These are phyloP conservation scores for Pachycephus smyrnensis DNA, from an alignment of 2,888 invertebrate species.

Conservation along the genomic window DNA sequence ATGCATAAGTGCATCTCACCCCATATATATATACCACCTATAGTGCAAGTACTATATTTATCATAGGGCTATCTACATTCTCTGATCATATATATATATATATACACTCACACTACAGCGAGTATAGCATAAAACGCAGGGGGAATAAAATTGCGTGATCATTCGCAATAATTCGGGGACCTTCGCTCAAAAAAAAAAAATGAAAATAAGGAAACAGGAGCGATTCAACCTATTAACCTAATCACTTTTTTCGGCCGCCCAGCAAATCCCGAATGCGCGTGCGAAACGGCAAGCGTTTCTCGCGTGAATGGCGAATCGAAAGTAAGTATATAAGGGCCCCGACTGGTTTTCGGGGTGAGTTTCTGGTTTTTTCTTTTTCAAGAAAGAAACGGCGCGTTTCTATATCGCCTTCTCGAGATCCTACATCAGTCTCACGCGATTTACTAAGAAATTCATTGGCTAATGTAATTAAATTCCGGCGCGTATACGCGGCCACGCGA, in stretches of 20 bases:
- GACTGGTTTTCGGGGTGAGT: background rate
- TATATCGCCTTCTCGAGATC: background rate
- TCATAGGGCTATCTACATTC: background rate
- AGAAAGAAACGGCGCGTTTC: background rate
- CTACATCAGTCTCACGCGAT: constrained; percentile 41
- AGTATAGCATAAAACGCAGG: background rate
- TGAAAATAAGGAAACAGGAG: background rate
- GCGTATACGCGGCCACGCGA: constrained; percentile 16
- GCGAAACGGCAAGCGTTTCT: background rate
- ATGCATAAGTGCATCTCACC: background rate
- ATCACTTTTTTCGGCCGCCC: background rate
- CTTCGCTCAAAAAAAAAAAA: background rate
- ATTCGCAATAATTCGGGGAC: background rate
- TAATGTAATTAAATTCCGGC: constrained; percentile 53
- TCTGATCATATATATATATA: background rate
- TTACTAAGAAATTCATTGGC: constrained; percentile 50
- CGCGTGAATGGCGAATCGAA: background rate
- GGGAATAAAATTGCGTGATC: background rate
- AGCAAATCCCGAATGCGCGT: background rate
- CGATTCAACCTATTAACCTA: background rate
- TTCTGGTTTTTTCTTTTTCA: background rate
- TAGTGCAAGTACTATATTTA: background rate
- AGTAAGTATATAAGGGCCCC: background rate
- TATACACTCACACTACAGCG: background rate
- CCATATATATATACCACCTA: background rate